These are phyloP conservation scores for Nautilus pompilius DNA, from an alignment of 1,140 invertebrate species.

Conservation along the genomic window DNA sequence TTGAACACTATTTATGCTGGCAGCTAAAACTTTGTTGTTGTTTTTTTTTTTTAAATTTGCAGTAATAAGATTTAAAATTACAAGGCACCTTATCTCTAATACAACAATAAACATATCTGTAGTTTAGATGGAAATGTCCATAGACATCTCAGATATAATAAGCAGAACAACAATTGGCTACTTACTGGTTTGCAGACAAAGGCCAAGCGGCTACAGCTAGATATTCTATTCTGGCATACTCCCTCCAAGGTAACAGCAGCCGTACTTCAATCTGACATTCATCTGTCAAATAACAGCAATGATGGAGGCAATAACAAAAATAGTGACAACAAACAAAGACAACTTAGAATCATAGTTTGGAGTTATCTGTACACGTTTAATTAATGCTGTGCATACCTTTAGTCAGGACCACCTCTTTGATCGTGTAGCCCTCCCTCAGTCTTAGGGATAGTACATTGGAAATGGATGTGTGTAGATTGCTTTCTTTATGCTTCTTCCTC, in stretches of 20 bases:
- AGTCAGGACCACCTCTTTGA: conserved; percentile 62
- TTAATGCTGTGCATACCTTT: conserved; percentile 45
- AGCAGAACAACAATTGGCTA: conserved; percentile 1
- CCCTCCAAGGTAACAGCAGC: conserved; percentile 72
- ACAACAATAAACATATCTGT: too few species aligned
- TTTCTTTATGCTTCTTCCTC: conserved; percentile 68
- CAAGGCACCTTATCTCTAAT: too few species aligned
- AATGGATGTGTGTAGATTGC: conserved; percentile 65
- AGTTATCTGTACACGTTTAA: too few species aligned
- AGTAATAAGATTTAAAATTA: too few species aligned
- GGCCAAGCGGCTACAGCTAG: conserved; percentile 65
- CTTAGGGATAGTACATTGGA: conserved; percentile 72
- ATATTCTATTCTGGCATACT: conserved; percentile 73
- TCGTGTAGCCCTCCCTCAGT: conserved; percentile 75
- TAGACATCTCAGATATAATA: neutral
- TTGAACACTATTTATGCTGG: too few species aligned
- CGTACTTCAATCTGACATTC: conserved; percentile 67
- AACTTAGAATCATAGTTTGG: too few species aligned
- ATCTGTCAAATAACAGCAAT: conserved; percentile 41
- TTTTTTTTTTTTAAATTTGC: too few species aligned
- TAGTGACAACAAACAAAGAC: too few species aligned
- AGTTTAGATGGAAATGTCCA: too few species aligned
- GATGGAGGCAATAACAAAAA: too few species aligned
- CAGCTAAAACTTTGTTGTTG: too few species aligned
- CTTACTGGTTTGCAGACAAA: conserved; percentile 59